A percentile compares a stretch with the other conserved stretches of the same genome.
Evolutionary conservation across 2,888 invertebrate species (phyloP).

Genomic region (Eutolmus rufibarbis): DNA sequence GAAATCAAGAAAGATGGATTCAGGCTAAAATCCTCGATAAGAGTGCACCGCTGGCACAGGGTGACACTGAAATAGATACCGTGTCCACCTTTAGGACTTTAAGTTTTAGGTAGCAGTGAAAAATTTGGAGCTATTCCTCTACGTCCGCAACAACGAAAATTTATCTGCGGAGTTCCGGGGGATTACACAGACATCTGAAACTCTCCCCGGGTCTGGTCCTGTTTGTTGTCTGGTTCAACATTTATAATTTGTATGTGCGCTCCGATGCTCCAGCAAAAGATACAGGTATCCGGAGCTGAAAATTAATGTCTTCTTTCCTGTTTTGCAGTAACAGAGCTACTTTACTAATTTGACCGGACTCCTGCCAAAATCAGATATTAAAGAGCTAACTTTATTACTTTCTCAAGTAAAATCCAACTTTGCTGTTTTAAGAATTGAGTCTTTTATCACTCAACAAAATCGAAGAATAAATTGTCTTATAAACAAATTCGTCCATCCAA

Average conservation of each 20-base stretch:
- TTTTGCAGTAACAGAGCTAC: neutral
- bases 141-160: neutral
- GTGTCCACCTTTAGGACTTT: neutral
- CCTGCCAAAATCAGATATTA: neutral
- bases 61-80: neutral
- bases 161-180: neutral
- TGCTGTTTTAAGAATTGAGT: neutral
- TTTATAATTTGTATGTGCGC: neutral
- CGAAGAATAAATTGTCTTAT: neutral
- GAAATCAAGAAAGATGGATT: neutral
- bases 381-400: neutral
- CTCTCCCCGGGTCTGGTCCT: neutral
- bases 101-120: neutral
- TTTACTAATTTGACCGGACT: neutral
- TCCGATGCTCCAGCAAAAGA: neutral
- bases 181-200: neutral
- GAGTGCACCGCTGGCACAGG: neutral
- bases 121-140: neutral
- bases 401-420: neutral
- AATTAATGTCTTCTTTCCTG: neutral
- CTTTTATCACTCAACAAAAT: neutral
- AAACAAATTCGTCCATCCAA: neutral
- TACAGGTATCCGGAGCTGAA: neutral
- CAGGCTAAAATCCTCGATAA: neutral
- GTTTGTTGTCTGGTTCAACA: neutral